Evolutionary conservation across 2,888 invertebrate species (phyloP), one percentile per base, ranked within the genome.

Genomic region (Pristionchus maxplancki): DNA sequence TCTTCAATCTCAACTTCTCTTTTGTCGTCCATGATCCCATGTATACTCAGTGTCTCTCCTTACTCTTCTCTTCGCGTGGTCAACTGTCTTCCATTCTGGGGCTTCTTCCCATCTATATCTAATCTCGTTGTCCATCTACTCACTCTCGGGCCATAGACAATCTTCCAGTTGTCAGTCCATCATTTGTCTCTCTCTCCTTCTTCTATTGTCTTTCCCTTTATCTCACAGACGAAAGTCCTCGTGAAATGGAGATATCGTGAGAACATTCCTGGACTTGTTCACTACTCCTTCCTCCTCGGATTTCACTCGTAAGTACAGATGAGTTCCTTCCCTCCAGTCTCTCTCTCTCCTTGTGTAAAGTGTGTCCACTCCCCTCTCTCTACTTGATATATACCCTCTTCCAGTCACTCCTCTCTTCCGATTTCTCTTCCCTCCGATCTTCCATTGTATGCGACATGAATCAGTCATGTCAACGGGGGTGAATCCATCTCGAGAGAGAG

Each of bases 311-410:
- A 78, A 78, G 78, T 78, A 78, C 78, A 78, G 44, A 78, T 78
- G 78, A 78, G 78, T 78, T 78, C 78, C 40, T 44, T 78, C 74
- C 74, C 74, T 74, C 78, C 78, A 78, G 78, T 78, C 78, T 48
- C 71, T 74, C 78, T 34, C 71, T 74, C 78, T 78, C 78, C 78
- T 71, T 40, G 78, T 78, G 78, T 78, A 78, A 78, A 78, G 44
- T 78, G 78, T 78, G 78, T 78, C 78, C 78, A 78, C 78, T 78
- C 78, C 34, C 28, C n/a, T 37, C 74, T 40, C 37, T 37, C 74
- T 74, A 74, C 74, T 78, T 78, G 78, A 78, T 78, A 78, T 78
- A 83, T 83, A 58, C 85, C 64, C 74, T 67, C 71, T 53, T n/a
- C n/a, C 53, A 24, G 28, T 44, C 71, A 20, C 64, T n/a, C 44